Conservation (phyloP, 2,113 vertebrate genomes). For the Pluvianellus socialis region DNA sequence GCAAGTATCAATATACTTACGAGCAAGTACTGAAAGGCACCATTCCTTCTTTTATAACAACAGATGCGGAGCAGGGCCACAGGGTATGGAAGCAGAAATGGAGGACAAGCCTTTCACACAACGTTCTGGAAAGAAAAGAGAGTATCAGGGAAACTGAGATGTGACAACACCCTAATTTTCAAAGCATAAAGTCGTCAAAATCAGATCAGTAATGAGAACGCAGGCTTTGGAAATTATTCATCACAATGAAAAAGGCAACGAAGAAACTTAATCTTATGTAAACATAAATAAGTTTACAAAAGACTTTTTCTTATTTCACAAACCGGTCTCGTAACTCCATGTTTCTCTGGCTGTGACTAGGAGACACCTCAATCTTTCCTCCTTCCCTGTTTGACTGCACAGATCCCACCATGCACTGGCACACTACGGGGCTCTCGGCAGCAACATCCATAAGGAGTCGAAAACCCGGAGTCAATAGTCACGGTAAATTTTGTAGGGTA, state of each 20-base stretch:
- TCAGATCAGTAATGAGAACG: not conserved
- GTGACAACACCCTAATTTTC: not conserved
- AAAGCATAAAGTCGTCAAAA: not conserved
- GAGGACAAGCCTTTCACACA: not conserved
- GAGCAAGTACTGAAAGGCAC: not conserved
- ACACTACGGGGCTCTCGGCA: not conserved
- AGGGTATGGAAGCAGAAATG: not conserved
- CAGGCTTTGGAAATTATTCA: constrained; percentile 10
- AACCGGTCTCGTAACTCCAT: fast-evolving
- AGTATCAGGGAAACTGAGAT: not conserved
- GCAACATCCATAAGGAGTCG: not conserved
- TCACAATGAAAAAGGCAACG: not conserved
- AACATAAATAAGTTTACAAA: not conserved
- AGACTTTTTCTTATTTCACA: not conserved
- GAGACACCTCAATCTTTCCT: not conserved
- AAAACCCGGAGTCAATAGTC: not conserved
- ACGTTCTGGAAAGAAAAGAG: not conserved
- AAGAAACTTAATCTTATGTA: not conserved
- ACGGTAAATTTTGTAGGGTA: not conserved
- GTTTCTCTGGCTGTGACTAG: not conserved
- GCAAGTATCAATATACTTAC: too few species aligned
- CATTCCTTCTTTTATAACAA: not conserved
- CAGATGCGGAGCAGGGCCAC: not conserved
- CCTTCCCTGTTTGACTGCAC: not conserved
- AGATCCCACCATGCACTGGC: fast-evolving